phyloP scores from a whole-genome alignment of 2,113 vertebrate species.

The Crotalus tigris region DNA sequence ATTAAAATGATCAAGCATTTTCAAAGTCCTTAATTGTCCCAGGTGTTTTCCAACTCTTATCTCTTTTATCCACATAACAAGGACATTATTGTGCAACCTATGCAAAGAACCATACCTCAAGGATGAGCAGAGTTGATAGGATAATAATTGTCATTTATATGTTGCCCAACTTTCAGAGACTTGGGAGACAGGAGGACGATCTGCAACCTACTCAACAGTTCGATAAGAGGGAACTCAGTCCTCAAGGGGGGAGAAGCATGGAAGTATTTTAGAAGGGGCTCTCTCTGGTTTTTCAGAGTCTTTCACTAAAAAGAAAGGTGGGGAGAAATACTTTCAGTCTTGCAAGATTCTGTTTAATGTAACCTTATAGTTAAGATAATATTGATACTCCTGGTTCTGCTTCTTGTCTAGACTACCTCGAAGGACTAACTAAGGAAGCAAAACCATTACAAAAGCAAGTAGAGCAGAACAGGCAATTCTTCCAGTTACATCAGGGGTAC shows the following conservation, averaged over 20 bases:
- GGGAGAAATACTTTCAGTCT: not conserved
- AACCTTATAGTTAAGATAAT: not conserved
- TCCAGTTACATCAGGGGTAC: not conserved
- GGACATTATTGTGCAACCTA: not conserved
- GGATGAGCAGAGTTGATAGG: not conserved
- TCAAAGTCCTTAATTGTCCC: not conserved
- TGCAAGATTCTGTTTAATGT: not conserved
- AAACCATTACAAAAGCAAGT: not conserved
- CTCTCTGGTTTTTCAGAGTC: not conserved
- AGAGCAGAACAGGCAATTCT: not conserved
- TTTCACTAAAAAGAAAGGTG: not conserved
- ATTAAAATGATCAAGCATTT: not conserved
- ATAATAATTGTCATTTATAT: not conserved
- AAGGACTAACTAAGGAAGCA: not conserved
- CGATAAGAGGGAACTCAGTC: not conserved
- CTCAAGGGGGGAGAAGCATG: not conserved
- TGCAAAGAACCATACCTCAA: not conserved
- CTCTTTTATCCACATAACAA: not conserved
- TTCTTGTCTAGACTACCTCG: not conserved
- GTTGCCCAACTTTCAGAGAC: not conserved
- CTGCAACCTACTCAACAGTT: not conserved
- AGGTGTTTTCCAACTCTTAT: not conserved
- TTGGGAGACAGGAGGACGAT: not conserved
- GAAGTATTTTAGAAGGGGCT: not conserved
- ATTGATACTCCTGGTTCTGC: not conserved